Evolutionary conservation across 2,888 invertebrate genomes (phyloP).

Genomic region (Lasioglossum lativentre): DNA sequence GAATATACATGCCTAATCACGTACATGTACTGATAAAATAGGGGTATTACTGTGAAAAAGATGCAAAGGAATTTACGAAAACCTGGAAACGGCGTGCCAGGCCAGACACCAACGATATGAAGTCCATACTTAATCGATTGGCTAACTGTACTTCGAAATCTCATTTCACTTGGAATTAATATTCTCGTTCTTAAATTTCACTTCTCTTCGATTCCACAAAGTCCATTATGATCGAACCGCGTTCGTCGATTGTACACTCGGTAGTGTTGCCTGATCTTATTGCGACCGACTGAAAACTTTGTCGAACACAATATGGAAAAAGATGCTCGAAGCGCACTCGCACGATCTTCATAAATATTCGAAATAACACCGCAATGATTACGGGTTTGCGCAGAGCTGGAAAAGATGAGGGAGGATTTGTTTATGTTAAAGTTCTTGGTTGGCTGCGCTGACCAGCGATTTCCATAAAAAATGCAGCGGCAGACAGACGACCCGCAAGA

Average conservation of each 20-base stretch:
- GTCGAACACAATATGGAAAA: background rate
- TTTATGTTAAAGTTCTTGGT: no score
- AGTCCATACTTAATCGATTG: conserved; percentile 36
- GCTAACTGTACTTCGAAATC: conserved; percentile 36
- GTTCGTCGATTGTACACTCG: background rate
- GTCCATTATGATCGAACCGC: background rate
- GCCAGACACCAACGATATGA: conserved; percentile 45
- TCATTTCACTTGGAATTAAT: background rate
- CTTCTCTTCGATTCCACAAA: background rate
- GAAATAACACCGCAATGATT: background rate
- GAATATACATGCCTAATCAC: conserved; percentile 8
- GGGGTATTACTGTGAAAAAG: background rate
- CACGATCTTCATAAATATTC: background rate
- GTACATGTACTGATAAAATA: conserved; percentile 41
- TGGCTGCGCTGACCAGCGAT: background rate
- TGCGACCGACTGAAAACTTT: background rate
- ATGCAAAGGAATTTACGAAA: conserved; percentile 45
- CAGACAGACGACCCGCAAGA: background rate
- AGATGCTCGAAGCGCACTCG: background rate
- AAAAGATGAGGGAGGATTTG: background rate
- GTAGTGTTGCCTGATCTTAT: background rate
- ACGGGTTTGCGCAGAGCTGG: background rate
- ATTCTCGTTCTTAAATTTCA: background rate
- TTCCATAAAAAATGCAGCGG: background rate
- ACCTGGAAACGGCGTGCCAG: conserved; percentile 20